These are phyloP conservation scores for Cyanoderma ruficeps DNA, from an alignment of 2,113 vertebrate species.

Conservation along the genomic window DNA sequence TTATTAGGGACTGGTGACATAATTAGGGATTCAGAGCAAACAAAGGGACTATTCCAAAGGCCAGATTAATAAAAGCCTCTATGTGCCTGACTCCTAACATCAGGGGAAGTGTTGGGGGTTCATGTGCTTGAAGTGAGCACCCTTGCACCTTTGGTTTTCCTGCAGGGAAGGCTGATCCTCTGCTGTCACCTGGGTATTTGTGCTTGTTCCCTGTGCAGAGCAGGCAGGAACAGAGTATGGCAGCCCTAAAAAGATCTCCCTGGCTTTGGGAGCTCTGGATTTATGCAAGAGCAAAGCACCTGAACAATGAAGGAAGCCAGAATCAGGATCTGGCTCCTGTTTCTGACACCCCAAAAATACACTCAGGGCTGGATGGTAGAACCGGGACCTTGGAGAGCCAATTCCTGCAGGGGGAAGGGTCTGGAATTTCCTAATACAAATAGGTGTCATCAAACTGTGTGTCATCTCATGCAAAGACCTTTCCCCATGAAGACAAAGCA, in stretches of 20 bases:
- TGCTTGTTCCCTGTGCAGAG: neutral
- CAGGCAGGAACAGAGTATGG: neutral
- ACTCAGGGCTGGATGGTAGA: neutral
- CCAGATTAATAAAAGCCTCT: neutral
- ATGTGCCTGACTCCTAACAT: neutral
- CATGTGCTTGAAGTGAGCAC: neutral
- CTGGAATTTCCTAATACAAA: rapidly evolving
- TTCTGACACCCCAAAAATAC: neutral
- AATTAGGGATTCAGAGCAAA: neutral
- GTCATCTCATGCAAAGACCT: neutral
- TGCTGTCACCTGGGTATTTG: neutral
- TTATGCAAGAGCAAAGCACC: neutral
- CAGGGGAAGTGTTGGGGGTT: neutral
- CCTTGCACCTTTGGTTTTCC: neutral
- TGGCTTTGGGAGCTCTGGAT: neutral
- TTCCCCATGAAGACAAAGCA: neutral
- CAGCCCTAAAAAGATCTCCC: neutral
- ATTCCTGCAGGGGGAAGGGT: neutral
- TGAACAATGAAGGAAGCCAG: neutral
- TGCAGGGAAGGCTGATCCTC: neutral
- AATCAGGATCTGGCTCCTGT: neutral
- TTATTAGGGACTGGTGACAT: neutral
- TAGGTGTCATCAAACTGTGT: neutral
- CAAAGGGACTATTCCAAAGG: neutral
- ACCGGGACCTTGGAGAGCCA: neutral